Percentiles rank a stretch among this genome's conserved stretches.
Evolutionary conservation across 2,888 invertebrate species (phyloP).

Genomic region (Tetramorium bicarinatum): DNA sequence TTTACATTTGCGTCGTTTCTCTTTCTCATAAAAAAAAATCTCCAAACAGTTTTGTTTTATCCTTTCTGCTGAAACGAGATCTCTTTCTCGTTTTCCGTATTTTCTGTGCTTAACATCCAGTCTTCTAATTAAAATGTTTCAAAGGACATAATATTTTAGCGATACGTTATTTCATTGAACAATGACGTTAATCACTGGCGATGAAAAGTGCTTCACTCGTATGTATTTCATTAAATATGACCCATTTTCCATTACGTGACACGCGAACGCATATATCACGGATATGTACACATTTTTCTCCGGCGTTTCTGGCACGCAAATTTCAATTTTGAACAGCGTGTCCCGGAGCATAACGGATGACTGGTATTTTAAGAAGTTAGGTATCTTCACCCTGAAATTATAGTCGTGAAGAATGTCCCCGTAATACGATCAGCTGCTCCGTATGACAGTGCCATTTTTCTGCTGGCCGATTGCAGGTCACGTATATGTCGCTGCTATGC

Average conservation of each 20-base stretch:
- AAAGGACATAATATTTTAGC: constrained; percentile 26
- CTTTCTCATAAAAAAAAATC: background rate
- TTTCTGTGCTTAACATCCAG: background rate
- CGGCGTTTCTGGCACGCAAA: constrained; percentile 35
- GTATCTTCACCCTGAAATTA: constrained; percentile 61
- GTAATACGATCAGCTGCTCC: constrained; percentile 78
- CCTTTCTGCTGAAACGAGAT: background rate
- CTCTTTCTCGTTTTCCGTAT: background rate
- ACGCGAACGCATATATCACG: constrained; percentile 28
- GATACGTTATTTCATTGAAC: constrained; percentile 4
- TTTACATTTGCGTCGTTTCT: background rate
- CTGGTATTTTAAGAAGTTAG: constrained; percentile 47
- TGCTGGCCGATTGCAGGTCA: constrained; percentile 78
- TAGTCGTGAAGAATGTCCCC: constrained; percentile 61
- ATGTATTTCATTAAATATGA: constrained; percentile 36
- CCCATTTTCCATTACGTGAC: constrained; percentile 29
- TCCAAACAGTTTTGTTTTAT: background rate
- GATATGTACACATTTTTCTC: constrained; percentile 42
- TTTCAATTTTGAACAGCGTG: constrained; percentile 45
- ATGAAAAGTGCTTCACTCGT: background rate
- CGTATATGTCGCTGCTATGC: constrained; percentile 72
- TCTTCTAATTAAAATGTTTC: constrained; percentile 25
- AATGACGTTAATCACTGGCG: constrained; percentile 26
- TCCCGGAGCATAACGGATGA: constrained; percentile 29
- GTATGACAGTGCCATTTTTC: constrained; percentile 77